Percentiles rank a stretch among this genome's conserved stretches.
phyloP scores from a whole-genome alignment of 1,140 invertebrate species.

The Sycobia sp. region DNA sequence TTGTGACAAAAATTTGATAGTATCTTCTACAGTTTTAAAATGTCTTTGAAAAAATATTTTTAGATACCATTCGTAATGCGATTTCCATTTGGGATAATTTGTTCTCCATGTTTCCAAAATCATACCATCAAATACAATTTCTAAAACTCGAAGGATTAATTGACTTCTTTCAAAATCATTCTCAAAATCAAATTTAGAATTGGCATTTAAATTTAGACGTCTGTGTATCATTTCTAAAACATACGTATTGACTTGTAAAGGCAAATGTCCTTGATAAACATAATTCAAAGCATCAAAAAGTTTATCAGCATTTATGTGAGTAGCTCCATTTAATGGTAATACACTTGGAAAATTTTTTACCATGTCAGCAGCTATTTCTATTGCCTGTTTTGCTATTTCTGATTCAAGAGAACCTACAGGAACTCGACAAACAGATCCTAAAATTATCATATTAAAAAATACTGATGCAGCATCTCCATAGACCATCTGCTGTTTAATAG shows the following conservation, averaged over 20 bases:
- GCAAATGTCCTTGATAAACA: conserved; percentile 46
- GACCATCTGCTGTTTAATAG: conserved; percentile 46
- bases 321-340: conserved; percentile 39
- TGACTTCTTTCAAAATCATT: conserved; percentile 46
- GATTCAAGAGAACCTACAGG: conserved; percentile 45
- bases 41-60: conserved; percentile 57
- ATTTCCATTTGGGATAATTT: conserved; percentile 34
- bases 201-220: conserved; percentile 48
- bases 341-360: conserved; percentile 45
- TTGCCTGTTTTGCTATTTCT: conserved; percentile 44
- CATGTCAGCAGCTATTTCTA: conserved; percentile 53
- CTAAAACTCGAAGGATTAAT: conserved; percentile 48
- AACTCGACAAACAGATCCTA: conserved; percentile 55
- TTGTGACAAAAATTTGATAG: conserved; percentile 50
- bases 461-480: conserved; percentile 48
- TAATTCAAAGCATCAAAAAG: conserved; percentile 47
- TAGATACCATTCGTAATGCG: conserved; percentile 54
- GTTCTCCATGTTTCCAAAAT: conserved; percentile 9
- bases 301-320: conserved; percentile 51
- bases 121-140: conserved; percentile 54
- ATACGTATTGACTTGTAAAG: conserved; percentile 54
- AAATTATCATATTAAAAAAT: conserved; percentile 56
- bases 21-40: conserved; percentile 44
- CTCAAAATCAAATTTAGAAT: conserved; percentile 49
- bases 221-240: conserved; percentile 57